Evolutionary conservation across 2,888 invertebrate genomes (phyloP).

Genomic region (Heliconius sara): DNA sequence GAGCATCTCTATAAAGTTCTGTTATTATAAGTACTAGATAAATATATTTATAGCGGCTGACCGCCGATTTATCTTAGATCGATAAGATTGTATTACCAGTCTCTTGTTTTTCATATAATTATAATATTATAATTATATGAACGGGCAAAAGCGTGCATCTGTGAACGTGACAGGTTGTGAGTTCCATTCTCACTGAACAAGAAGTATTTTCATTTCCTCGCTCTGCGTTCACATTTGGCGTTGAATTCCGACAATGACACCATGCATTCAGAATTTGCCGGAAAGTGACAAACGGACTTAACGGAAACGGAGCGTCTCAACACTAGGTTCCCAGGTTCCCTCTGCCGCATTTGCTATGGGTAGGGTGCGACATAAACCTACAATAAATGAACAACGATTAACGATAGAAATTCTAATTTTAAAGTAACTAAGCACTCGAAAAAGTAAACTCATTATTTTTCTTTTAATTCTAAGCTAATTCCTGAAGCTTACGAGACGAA

Average conservation of each 20-base stretch:
- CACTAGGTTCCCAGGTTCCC: no score
- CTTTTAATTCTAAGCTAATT: slow-evolving; percentile 4
- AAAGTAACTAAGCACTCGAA: neutral
- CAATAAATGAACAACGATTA: no score
- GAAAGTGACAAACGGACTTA: no score
- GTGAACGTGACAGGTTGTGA: no score
- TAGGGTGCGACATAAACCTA: no score
- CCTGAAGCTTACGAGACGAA: slow-evolving; percentile 14
- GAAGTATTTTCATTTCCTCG: neutral
- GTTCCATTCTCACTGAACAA: no score
- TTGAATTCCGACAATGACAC: neutral
- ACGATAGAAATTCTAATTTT: neutral
- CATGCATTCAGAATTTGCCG: no score
- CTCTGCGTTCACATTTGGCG: neutral
- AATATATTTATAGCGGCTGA: slow-evolving; percentile 2
- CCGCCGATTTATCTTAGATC: slow-evolving; percentile 1
- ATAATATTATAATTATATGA: neutral
- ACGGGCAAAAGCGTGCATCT: neutral
- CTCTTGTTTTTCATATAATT: neutral
- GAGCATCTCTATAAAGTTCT: neutral
- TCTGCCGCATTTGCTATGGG: no score
- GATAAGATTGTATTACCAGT: neutral
- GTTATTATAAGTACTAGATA: neutral
- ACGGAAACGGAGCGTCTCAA: no score
- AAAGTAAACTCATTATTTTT: neutral